Evolutionary conservation across 2,113 vertebrate genomes (phyloP).

Genomic region (Solea senegalensis): DNA sequence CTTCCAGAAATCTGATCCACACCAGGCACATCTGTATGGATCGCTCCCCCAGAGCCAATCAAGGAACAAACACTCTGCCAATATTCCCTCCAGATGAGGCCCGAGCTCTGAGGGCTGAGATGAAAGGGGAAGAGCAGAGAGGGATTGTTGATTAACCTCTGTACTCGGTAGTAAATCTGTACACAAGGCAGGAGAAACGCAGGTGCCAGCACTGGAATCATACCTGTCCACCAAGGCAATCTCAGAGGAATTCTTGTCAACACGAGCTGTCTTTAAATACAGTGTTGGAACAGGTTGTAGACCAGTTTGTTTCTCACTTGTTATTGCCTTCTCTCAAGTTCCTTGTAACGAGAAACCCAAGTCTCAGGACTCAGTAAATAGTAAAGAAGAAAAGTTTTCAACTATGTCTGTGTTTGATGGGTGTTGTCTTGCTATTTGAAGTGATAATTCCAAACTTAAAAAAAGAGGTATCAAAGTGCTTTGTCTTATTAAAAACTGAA

Average conservation of each 20-base stretch:
- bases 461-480: too few relatives aligned
- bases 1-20: constrained; percentile 71
- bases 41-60: constrained; percentile 73
- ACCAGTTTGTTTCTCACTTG: constrained; percentile 51
- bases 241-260: constrained; percentile 60
- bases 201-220: constrained; percentile 39
- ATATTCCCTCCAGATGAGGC: constrained; percentile 74
- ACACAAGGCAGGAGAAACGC: constrained; percentile 53
- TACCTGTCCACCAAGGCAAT: constrained; percentile 56
- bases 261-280: constrained; percentile 56
- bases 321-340: constrained; percentile 40
- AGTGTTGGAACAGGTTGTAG: constrained; percentile 43
- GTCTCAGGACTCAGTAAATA: not conserved
- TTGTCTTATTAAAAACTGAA: too few relatives aligned
- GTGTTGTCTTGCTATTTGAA: not conserved
- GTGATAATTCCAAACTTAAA: not conserved
- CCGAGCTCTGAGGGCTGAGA: constrained; percentile 55
- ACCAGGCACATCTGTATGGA: constrained; percentile 74
- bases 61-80: constrained; percentile 75
- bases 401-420: not conserved
- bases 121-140: constrained; percentile 63
- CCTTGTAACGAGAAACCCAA: constrained; percentile 24
- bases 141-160: constrained; percentile 76
- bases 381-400: not conserved
- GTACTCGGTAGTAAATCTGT: constrained; percentile 61